These are phyloP conservation scores for Delichon dasypus DNA, from an alignment of 2,797 vertebrate species.

Conservation along the genomic window DNA sequence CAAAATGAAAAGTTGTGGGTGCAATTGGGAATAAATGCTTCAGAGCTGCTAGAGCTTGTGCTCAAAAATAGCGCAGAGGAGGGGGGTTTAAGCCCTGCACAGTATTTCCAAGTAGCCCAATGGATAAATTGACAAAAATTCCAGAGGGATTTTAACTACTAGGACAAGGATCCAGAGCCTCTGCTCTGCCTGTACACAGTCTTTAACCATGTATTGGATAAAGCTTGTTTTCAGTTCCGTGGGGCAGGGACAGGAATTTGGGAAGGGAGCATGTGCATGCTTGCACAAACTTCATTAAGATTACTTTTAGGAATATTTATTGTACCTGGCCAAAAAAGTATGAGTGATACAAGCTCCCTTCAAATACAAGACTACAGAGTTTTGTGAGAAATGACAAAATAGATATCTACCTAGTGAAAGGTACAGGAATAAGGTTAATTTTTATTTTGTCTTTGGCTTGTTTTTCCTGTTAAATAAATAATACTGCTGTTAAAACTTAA, in stretches of 20 bases:
- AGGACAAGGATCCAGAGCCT: neutral
- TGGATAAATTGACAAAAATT: slow-evolving; percentile 42
- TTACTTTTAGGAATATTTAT: slow-evolving; percentile 2
- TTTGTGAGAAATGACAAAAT: neutral
- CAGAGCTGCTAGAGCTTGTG: neutral
- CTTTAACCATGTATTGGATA: slow-evolving; percentile 2
- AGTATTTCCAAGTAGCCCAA: slow-evolving; percentile 9
- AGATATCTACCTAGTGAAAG: neutral
- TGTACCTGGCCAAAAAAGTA: neutral
- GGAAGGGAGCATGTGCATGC: neutral
- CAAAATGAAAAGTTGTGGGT: slow-evolving; percentile 24
- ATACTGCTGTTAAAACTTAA: neutral
- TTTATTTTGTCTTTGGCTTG: neutral
- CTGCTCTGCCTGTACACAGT: neutral
- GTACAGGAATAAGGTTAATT: neutral
- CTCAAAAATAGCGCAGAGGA: neutral
- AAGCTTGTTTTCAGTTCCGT: neutral
- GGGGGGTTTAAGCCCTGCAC: neutral
- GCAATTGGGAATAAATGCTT: slow-evolving; percentile 1
- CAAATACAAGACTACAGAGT: neutral
- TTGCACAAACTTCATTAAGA: neutral
- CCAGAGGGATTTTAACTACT: slow-evolving; percentile 23
- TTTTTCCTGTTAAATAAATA: neutral
- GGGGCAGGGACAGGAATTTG: neutral
- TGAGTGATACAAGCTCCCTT: neutral